These are phyloP conservation scores for Philotrypesis tridentata DNA, from an alignment of 1,140 invertebrate genomes.

Conservation along the genomic window DNA sequence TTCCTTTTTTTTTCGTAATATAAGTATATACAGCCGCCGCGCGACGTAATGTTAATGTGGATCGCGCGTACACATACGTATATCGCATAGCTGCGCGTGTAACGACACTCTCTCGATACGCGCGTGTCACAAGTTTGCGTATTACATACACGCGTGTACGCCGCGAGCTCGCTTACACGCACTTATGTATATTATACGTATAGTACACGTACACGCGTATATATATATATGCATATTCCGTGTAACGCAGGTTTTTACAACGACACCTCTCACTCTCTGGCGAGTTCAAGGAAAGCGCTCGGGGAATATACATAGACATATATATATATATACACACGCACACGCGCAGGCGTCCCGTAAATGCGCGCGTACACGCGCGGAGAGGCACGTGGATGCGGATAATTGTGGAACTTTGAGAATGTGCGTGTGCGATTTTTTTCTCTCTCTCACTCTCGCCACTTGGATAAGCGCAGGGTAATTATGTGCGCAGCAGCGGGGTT, in stretches of 20 bases:
- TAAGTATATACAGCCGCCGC: not conserved
- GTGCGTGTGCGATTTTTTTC: not conserved
- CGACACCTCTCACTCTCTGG: slow-evolving; percentile 41
- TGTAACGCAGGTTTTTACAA: slow-evolving; percentile 28
- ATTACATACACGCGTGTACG: not conserved
- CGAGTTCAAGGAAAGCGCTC: slow-evolving; percentile 44
- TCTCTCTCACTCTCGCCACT: no score
- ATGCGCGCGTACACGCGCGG: no score
- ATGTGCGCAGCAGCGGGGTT: no score
- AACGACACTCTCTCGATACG: no score
- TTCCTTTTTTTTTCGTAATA: not conserved
- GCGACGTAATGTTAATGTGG: no score
- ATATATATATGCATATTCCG: not conserved
- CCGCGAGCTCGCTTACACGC: not conserved
- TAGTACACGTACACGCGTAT: not conserved
- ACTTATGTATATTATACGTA: not conserved
- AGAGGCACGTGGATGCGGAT: not conserved
- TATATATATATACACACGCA: not conserved
- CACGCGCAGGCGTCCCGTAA: no score
- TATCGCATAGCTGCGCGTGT: not conserved
- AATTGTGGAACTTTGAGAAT: not conserved
- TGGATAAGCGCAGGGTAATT: no score
- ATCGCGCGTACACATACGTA: no score
- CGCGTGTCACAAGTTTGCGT: no score
- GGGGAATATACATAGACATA: not conserved